These are phyloP conservation scores for Merops nubicus DNA, from an alignment of 2,113 vertebrate species.

Conservation along the genomic window DNA sequence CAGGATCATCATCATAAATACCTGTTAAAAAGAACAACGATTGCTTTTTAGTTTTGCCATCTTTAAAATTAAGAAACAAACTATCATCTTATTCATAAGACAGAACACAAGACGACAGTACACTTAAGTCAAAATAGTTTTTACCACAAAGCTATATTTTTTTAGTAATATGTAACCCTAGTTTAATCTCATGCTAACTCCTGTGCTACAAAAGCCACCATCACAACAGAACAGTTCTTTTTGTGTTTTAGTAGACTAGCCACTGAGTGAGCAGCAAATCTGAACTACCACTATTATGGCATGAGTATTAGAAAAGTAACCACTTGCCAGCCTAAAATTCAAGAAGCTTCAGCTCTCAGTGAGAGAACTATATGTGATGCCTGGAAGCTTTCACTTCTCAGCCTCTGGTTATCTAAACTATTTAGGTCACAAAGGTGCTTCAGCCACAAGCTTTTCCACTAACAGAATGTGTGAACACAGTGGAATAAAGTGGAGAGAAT, in stretches of 20 bases:
- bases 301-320: not conserved
- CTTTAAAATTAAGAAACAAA: not conserved
- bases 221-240: not conserved
- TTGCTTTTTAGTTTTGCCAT: not conserved
- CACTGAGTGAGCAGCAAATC: not conserved
- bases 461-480: not conserved
- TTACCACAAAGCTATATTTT: not conserved
- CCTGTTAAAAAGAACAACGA: constrained; percentile 75
- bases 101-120: not conserved
- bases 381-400: not conserved
- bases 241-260: not conserved
- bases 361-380: not conserved
- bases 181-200: not conserved
- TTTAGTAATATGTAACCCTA: not conserved
- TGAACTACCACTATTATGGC: not conserved
- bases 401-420: not conserved
- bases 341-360: not conserved
- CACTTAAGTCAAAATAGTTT: not conserved
- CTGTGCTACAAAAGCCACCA: not conserved
- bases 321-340: too few species aligned
- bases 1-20: constrained; percentile 96
- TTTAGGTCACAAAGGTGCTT: not conserved
- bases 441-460: not conserved
- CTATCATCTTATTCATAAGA: not conserved
- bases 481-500: not conserved